Evolutionary conservation across 2,888 invertebrate genomes (phyloP).

Genomic region (Sisyra nigra): DNA sequence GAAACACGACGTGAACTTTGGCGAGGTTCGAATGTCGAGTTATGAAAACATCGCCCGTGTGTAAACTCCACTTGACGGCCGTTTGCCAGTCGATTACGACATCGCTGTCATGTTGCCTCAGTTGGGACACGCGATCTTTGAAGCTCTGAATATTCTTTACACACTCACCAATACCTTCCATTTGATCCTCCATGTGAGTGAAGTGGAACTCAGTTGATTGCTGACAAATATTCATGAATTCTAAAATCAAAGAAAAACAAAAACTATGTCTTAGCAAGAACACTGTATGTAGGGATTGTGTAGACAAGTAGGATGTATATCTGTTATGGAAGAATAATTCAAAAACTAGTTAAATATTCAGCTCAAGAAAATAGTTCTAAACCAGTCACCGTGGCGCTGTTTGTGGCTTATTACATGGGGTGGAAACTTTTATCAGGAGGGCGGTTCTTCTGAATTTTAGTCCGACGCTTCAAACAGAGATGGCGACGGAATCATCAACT

Average conservation of each 20-base stretch:
- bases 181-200: conserved; percentile 66
- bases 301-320: too few species aligned
- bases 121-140: background rate
- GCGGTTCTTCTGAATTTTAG: too few species aligned
- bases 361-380: too few species aligned
- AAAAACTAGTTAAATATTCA: too few species aligned
- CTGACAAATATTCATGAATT: conserved; percentile 53
- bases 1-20: conserved; percentile 90
- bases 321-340: too few species aligned
- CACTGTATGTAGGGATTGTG: too few species aligned
- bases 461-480: too few species aligned
- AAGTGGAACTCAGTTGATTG: conserved; percentile 93
- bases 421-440: too few species aligned
- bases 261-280: too few species aligned
- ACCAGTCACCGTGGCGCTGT: too few species aligned
- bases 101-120: background rate
- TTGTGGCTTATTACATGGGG: too few species aligned
- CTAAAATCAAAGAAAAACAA: conserved; percentile 33
- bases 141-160: conserved; percentile 10
- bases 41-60: conserved; percentile 72
- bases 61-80: conserved; percentile 41
- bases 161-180: conserved; percentile 43
- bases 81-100: conserved; percentile 14
- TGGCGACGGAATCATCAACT: too few species aligned
- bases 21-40: conserved; percentile 87